Evolutionary conservation across 2,888 invertebrate genomes (phyloP), one percentile per base, ranked within the genome.

Genomic region (Mycalesis mineus): DNA sequence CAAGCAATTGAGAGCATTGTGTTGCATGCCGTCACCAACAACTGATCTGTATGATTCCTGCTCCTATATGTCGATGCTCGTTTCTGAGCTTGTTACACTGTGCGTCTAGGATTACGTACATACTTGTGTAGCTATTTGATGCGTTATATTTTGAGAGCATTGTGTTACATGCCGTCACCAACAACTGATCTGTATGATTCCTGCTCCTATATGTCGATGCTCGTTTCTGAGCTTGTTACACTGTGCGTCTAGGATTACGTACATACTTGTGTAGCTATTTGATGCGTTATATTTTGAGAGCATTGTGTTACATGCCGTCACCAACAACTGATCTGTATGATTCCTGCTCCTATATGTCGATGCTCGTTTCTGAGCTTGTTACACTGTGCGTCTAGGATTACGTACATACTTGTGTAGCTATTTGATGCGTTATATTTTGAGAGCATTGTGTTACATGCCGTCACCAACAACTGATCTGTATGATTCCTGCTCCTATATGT

Each of bases 1-100:
- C 47, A 47, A 15, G 47, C 47, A 47, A 47, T 47, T 15, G 33
- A 47, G 31, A 45, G 31, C 31, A 11, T 31, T 33, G 11, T 47
- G 15, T 15, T 15, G 31, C 31, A 47, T 11, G 9, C 14, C 33
- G 31, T 45, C 29, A 13, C 13, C 14, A 13, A 28, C 13, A 45
- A 8, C 29, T 14, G 29, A 45, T 31, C 29, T 8, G 29, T 29
- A 29, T 9, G 29, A 9, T 45, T 8, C 2, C 13, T 44, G 13
- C 8, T 44, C 8, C 29, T 31, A 45, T 45, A 33, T 47, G 33
- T 45, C 29, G 14, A 31, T 45, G 29, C 45, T 9, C 31, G 31
- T 31, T 31, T 31, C 45, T 14, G 29, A n/a, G 8, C 31, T 45
- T 14, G 31, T 45, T 31, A 14, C 14, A n/a, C n/a, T n/a, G n/a